Percentiles rank a stretch among this genome's conserved stretches.
Evolutionary conservation across 2,888 invertebrate genomes (phyloP).

Genomic region (Aromia moschata): DNA sequence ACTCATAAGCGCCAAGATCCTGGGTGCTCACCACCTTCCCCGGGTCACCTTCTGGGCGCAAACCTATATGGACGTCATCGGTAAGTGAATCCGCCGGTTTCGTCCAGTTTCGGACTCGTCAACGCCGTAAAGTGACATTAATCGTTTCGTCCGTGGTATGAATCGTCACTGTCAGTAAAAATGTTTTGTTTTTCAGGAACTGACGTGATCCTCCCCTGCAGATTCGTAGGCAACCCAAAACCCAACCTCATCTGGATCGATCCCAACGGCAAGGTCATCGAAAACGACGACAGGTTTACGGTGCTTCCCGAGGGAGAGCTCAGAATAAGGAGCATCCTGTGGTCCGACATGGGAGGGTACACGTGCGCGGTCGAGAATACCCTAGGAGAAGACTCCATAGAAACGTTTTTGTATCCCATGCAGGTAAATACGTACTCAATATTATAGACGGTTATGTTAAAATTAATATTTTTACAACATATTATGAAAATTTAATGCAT

Average conservation of each 20-base stretch:
- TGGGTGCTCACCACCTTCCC: slow-evolving; percentile 56
- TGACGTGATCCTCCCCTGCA: slow-evolving; percentile 75
- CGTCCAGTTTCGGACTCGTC: neutral
- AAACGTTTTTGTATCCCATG: slow-evolving; percentile 80
- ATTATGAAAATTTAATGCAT: too few species aligned
- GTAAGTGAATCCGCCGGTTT: slow-evolving; percentile 43
- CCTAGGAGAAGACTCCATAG: slow-evolving; percentile 69
- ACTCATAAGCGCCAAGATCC: slow-evolving; percentile 53
- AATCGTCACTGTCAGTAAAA: neutral
- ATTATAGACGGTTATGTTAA: too few species aligned
- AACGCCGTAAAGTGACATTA: neutral
- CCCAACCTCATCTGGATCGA: slow-evolving; percentile 76
- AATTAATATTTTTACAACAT: too few species aligned
- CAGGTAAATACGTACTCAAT: too few species aligned
- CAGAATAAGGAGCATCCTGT: slow-evolving; percentile 74
- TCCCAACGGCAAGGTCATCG: slow-evolving; percentile 64
- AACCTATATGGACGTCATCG: slow-evolving; percentile 59
- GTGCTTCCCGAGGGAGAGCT: slow-evolving; percentile 80
- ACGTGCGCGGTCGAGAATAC: slow-evolving; percentile 78
- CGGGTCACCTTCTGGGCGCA: slow-evolving; percentile 60
- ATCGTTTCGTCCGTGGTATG: neutral
- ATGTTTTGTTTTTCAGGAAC: slow-evolving; percentile 62
- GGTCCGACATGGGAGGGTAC: slow-evolving; percentile 86
- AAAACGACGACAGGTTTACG: slow-evolving; percentile 62
- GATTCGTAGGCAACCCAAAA: slow-evolving; percentile 70